A percentile compares a stretch with the other conserved stretches of the same genome.
Conservation (phyloP, 2,797 vertebrate species). For the Lycodopsis pacificus region DNA sequence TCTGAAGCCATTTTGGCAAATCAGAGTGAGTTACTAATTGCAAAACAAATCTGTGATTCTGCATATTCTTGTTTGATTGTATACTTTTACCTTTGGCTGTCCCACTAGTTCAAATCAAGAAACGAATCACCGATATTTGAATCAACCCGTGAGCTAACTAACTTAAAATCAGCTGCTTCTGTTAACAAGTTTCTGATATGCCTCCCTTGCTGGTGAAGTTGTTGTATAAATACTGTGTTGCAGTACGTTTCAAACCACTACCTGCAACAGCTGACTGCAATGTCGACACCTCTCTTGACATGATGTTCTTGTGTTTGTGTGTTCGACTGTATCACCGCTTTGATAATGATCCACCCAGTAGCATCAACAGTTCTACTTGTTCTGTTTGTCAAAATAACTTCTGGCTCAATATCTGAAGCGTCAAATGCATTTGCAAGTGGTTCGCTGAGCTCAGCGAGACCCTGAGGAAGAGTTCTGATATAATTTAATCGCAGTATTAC, state of each 20-base stretch:
- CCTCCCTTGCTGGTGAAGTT: neutral
- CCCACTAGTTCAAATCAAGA: neutral
- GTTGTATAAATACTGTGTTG: neutral
- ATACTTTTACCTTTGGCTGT: neutral
- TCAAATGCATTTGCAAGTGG: conserved; percentile 63
- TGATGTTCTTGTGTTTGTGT: conserved; percentile 24
- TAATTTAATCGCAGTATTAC: conserved; percentile 69
- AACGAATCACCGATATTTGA: neutral
- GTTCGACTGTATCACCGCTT: conserved; percentile 36
- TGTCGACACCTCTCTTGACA: conserved; percentile 18
- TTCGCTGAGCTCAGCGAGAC: conserved; percentile 58
- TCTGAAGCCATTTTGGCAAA: conserved; percentile 40
- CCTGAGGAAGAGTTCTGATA: conserved; percentile 68
- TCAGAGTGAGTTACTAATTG: conserved; percentile 34
- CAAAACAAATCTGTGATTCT: conserved; percentile 7
- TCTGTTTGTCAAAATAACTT: conserved; percentile 66
- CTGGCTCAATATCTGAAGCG: conserved; percentile 62
- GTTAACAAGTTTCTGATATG: neutral
- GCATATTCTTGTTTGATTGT: conserved; percentile 1
- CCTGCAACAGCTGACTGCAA: conserved; percentile 24
- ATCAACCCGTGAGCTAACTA: conserved; percentile 4
- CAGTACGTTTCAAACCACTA: conserved; percentile 15
- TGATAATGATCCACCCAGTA: conserved; percentile 55
- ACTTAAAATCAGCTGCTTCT: neutral
- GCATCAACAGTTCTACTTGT: conserved; percentile 45